Percentiles rank a stretch among this genome's conserved stretches.
Evolutionary conservation across 2,797 vertebrate species (phyloP).

Genomic region (Syndactyla subalaris): DNA sequence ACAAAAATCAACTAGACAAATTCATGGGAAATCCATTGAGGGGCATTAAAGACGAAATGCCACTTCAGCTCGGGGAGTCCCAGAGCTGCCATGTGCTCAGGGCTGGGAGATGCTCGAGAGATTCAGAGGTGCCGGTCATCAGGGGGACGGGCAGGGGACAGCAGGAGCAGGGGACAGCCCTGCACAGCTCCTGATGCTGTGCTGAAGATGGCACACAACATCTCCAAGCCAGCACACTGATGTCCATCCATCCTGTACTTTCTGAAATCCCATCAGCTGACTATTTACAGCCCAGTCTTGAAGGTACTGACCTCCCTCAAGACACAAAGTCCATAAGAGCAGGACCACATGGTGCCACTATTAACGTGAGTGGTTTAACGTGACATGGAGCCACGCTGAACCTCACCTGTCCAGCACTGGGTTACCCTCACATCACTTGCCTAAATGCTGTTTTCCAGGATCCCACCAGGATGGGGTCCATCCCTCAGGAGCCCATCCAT

Average conservation of each 20-base stretch:
- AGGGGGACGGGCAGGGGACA: fast-evolving
- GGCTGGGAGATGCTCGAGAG: neutral
- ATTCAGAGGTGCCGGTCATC: fast-evolving
- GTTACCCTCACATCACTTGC: neutral
- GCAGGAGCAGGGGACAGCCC: neutral
- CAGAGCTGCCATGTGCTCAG: neutral
- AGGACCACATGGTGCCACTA: fast-evolving
- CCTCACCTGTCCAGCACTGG: neutral
- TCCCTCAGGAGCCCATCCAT: neutral
- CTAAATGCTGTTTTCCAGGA: neutral
- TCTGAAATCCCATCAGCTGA: fast-evolving
- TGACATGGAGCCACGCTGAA: fast-evolving
- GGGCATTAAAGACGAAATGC: conserved; percentile 54
- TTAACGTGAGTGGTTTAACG: fast-evolving
- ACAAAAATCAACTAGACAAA: conserved; percentile 56
- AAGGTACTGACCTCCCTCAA: neutral
- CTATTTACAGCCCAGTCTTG: neutral
- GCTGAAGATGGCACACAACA: fast-evolving
- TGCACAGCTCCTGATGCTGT: fast-evolving
- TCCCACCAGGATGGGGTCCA: fast-evolving
- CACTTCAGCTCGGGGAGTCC: neutral
- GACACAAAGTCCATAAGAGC: fast-evolving
- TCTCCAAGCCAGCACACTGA: neutral
- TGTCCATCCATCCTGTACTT: fast-evolving
- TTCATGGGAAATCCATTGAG: conserved; percentile 61